These are phyloP conservation scores for Caenorhabditis afra DNA, from an alignment of 2,888 invertebrate genomes.

Conservation along the genomic window DNA sequence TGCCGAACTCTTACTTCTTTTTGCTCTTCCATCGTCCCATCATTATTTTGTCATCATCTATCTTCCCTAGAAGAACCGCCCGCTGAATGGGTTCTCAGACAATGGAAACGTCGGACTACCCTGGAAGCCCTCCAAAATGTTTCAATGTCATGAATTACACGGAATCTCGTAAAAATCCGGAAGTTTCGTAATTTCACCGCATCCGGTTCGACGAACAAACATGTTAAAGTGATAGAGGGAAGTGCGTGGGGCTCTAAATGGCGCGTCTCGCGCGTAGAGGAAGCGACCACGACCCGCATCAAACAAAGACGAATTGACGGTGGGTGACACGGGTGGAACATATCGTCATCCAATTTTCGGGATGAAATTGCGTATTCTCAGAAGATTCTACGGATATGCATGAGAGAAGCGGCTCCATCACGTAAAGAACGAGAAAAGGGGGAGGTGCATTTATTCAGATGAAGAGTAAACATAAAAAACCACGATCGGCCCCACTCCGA, in stretches of 20 bases:
- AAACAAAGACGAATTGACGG: no score
- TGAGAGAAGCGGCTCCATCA: background rate
- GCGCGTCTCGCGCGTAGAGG: background rate
- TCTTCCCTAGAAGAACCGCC: no score
- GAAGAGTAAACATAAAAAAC: constrained; percentile 43
- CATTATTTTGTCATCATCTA: background rate
- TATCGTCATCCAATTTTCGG: background rate
- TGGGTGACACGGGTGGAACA: background rate
- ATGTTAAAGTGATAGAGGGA: constrained; percentile 27
- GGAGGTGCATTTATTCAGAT: constrained; percentile 19
- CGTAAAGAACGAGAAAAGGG: constrained; percentile 16
- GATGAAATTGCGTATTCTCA: background rate
- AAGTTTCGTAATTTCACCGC: constrained; percentile 21
- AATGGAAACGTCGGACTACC: background rate
- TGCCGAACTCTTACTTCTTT: constrained; percentile 8
- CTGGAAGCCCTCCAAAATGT: constrained; percentile 6
- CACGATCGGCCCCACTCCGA: background rate
- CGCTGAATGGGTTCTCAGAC: no score
- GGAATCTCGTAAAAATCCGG: no score
- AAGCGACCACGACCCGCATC: no score
- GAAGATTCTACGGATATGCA: background rate
- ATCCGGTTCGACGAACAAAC: constrained; percentile 35
- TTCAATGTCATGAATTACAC: constrained; percentile 31
- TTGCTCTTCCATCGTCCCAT: background rate
- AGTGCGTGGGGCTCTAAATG: background rate